Evolutionary conservation across 2,113 vertebrate genomes (phyloP), one percentile per base, ranked within the genome.

Genomic region (Cettia cetti): DNA sequence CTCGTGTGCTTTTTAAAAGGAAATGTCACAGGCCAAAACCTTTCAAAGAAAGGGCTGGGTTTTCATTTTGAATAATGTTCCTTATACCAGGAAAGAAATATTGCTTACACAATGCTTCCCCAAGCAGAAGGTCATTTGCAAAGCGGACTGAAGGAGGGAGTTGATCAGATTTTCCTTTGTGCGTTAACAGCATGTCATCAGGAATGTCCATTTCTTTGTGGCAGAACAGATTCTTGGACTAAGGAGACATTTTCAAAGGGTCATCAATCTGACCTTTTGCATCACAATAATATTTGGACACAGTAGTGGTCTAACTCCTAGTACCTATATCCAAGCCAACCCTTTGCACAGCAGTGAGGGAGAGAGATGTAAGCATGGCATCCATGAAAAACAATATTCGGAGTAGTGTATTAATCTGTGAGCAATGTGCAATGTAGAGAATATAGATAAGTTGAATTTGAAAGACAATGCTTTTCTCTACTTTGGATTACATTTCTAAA

Each of bases 131-230:
- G 68, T 69, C 42, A 45, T 70, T 93, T 82, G 42, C 71, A 54
- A 93, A 93, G 79, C 26, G 10, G 15, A 85, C 59, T 82, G 79
- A 72, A 85, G 47, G 68, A 74, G 85, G 68, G 68, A 71, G 75
- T 49, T 93, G 85, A 75, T 95, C 45, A 90, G 80, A 66, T 74
- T 94, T 94, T 93, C 71, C 76, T 81, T 94, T 93, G 92, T 91
- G 44, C 0, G 0, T 82, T 91, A 95, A 94, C 93, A 96, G 88
- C 93, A 83, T 90, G 95, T 44, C 60, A 88, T 78, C 93, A 88
- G 64, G 92, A 95, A 93, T 95, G 90, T 66, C 93, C 60, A 80
- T 90, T 94, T 90, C 92, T 85, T 86, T 52, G 71, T 70, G 33
- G 35, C 17, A 52, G 52, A 54, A 90, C 70, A 93, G 88, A 95